Conservation (phyloP, 2,888 invertebrate genomes). For the Clunio marinus region DNA sequence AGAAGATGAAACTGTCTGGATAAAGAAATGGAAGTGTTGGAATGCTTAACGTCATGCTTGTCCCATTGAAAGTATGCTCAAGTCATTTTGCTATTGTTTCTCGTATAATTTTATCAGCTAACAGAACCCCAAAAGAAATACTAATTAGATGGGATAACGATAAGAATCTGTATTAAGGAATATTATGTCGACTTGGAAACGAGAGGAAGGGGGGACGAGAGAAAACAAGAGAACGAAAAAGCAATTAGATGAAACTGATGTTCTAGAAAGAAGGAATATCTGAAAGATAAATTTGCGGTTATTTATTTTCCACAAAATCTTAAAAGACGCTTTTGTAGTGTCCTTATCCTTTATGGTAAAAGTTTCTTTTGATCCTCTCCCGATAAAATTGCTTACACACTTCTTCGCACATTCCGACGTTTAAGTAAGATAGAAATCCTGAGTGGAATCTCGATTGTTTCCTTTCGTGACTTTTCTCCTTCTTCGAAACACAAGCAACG, state of each 20-base stretch:
- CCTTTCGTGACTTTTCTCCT: not conserved
- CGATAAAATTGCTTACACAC: constrained; percentile 2
- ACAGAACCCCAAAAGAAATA: constrained; percentile 28
- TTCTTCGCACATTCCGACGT: constrained; percentile 5
- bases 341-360: too few species aligned
- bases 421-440: too few species aligned
- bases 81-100: constrained; percentile 8
- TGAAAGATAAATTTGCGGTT: constrained; percentile 23
- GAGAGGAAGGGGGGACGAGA: not conserved
- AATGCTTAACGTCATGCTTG: not conserved
- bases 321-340: not conserved
- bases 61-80: too few species aligned
- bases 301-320: constrained; percentile 13
- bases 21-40: not conserved
- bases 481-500: not conserved
- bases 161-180: constrained; percentile 29
- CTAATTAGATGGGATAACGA: constrained; percentile 39
- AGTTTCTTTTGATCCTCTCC: not conserved
- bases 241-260: constrained; percentile 27
- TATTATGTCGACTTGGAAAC: not conserved
- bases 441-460: not conserved
- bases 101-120: constrained; percentile 7
- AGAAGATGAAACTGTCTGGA: constrained; percentile 33
- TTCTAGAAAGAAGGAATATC: not conserved
- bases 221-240: not conserved